Base-by-base conservation (phyloP, 2,113 vertebrate genomes). In the Bungarus multicinctus region DNA sequence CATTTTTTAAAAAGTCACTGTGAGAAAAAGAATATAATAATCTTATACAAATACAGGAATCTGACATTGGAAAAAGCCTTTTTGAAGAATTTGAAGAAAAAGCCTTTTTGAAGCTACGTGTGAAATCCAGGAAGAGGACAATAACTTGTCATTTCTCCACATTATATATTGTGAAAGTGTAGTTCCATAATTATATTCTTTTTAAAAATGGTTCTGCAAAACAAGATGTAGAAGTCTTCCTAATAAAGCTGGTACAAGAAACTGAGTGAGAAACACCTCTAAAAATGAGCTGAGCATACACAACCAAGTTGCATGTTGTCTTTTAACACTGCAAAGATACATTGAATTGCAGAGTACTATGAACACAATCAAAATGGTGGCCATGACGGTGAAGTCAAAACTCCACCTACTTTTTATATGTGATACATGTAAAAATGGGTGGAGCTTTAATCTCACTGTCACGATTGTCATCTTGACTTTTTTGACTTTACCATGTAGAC, bases 31-130 rank as follows among this genome's bases (percentile, higher is more conserved):
- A 95, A 74, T 74, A 74, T n/a, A 74, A 34, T 30, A 85, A 89
- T 91, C 74, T 93, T 91, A 55, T 12, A 53, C n/a, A 86, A 93
- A 89, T 95, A 88, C 91, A 93, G 93, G 93, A 93, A 54, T 60
- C 93, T 96, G 94, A 81, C 94, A 93, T 95, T 90, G 50, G 54
- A 52, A 90, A 94, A 93, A 91, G 88, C 94, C 91, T 95, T 94
- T 58, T 95, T 92, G 95, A 95, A 93, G 89, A 95, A 95, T n/a
- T n/a, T n/a, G n/a, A n/a, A n/a, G 54, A 52, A 90, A 94, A 93
- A 91, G 88, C 94, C 91, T 95, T 94, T 58, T 95, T 92, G 95
- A 95, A 95, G 94, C 95, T 94, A 91, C 90, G 43, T 53, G 94
- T 27, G 92, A 95, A 93, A 91, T 57, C 95, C 89, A 89, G 94